These are phyloP conservation scores for Alviniconcha marisindica DNA, from an alignment of 1,140 invertebrate genomes.

Conservation along the genomic window DNA sequence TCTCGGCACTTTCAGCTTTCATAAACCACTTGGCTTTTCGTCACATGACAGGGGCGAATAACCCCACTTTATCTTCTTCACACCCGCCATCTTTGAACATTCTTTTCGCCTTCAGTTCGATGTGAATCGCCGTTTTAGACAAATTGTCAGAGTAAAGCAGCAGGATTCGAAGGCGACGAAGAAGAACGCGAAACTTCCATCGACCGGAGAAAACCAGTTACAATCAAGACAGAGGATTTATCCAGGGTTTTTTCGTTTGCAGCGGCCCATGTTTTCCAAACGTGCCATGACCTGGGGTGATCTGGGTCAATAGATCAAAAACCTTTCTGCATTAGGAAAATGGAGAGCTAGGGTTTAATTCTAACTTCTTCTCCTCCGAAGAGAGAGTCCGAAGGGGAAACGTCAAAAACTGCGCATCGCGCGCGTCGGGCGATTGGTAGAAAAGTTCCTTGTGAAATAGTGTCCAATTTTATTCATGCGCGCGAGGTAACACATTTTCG, in stretches of 20 bases:
- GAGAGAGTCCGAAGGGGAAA: neutral
- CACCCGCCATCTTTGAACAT: slow-evolving; percentile 11
- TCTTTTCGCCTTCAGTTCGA: neutral
- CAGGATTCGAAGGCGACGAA: neutral
- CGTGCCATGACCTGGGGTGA: neutral
- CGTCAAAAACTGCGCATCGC: too few species aligned
- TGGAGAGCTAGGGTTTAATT: slow-evolving; percentile 29
- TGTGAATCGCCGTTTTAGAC: slow-evolving; percentile 32
- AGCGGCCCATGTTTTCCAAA: slow-evolving; percentile 10
- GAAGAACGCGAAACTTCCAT: slow-evolving; percentile 25
- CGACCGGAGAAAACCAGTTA: neutral
- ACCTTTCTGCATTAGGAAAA: slow-evolving; percentile 41
- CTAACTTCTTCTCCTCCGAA: slow-evolving; percentile 3
- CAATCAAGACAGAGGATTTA: slow-evolving; percentile 29
- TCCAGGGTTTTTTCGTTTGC: neutral
- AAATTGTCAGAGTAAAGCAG: slow-evolving; percentile 30
- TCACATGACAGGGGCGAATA: neutral
- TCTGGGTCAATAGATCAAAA: slow-evolving; percentile 34
- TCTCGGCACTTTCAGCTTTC: neutral
- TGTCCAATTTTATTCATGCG: neutral
- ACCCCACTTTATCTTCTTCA: neutral
- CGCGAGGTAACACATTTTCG: too few species aligned
- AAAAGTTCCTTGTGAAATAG: neutral
- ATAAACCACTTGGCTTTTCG: slow-evolving; percentile 15
- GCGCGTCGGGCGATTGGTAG: neutral